These are phyloP conservation scores for Phoxinus phoxinus DNA, from an alignment of 2,113 vertebrate genomes.

Conservation along the genomic window DNA sequence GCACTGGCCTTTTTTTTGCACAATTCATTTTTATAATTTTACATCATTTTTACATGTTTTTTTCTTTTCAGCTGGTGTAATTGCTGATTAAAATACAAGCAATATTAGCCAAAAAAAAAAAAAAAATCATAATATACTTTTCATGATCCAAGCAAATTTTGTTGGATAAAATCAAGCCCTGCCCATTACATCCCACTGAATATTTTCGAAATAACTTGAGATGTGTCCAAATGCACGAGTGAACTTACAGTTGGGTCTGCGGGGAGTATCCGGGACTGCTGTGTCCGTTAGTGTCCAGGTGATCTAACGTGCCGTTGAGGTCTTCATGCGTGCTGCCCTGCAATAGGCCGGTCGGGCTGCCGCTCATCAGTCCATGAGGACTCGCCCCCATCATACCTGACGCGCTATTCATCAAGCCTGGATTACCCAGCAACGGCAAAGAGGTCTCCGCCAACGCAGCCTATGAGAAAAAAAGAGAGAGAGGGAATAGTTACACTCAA, in stretches of 20 bases:
- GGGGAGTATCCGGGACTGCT: constrained; percentile 96
- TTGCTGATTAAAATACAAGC: too few species aligned
- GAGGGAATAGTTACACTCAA: constrained; percentile 11
- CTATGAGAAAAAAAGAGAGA: constrained; percentile 64
- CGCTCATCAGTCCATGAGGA: constrained; percentile 88
- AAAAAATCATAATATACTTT: not conserved
- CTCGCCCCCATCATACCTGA: constrained; percentile 90
- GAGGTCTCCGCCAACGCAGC: constrained; percentile 97
- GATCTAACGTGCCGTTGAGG: constrained; percentile 93
- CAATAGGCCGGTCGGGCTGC: constrained; percentile 89
- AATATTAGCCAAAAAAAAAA: not conserved
- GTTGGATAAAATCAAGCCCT: not conserved
- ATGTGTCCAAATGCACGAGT: not conserved
- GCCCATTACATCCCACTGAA: not conserved
- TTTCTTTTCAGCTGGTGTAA: too few species aligned
- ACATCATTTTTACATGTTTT: too few species aligned
- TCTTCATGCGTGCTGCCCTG: constrained; percentile 89
- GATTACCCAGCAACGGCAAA: constrained; percentile 94
- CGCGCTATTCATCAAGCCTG: constrained; percentile 92
- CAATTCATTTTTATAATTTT: not conserved
- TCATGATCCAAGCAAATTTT: not conserved
- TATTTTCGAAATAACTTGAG: not conserved
- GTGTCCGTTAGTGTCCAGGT: constrained; percentile 98
- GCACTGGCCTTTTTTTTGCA: not conserved
- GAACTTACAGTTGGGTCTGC: constrained; percentile 93